phyloP scores from a whole-genome alignment of 2,113 vertebrate species.

The Pionites leucogaster region DNA sequence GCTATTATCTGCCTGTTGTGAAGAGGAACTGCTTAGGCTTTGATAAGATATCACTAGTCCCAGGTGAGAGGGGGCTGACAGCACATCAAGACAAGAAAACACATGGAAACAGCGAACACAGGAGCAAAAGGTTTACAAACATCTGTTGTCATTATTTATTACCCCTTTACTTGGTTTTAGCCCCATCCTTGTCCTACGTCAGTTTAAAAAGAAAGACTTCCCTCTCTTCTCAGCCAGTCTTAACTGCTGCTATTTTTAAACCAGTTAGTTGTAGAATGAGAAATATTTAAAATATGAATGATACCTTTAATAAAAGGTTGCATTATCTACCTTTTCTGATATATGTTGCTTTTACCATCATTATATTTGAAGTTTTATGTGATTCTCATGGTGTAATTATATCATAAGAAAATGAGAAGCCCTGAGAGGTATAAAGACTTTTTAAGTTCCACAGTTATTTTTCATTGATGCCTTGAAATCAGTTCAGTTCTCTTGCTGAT shows the following conservation, averaged over 20 bases:
- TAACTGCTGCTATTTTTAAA: constrained; percentile 58
- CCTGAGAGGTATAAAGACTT: constrained; percentile 29
- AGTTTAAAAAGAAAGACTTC: constrained; percentile 65
- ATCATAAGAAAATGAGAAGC: constrained; percentile 28
- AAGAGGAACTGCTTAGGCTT: constrained; percentile 95
- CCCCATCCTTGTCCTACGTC: constrained; percentile 58
- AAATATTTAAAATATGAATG: constrained; percentile 55
- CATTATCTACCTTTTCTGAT: constrained; percentile 32
- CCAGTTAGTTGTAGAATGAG: background rate
- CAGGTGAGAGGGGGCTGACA: constrained; percentile 94
- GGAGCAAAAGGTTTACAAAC: constrained; percentile 82
- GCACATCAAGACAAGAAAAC: constrained; percentile 89
- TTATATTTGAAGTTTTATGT: constrained; percentile 30
- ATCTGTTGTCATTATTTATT: constrained; percentile 82
- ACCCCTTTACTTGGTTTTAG: constrained; percentile 68
- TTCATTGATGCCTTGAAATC: background rate
- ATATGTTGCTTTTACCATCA: constrained; percentile 7
- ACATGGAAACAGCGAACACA: constrained; percentile 81
- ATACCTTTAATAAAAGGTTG: constrained; percentile 58
- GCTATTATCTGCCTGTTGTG: constrained; percentile 86
- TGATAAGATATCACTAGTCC: constrained; percentile 99
- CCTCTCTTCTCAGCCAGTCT: constrained; percentile 37
- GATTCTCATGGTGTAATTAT: constrained; percentile 16
- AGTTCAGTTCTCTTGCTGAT: background rate
- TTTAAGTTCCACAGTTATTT: background rate